A percentile compares a stretch with the other conserved stretches of the same genome.
Conservation (phyloP, 2,888 invertebrate species). For the Heliconius charithonia region DNA sequence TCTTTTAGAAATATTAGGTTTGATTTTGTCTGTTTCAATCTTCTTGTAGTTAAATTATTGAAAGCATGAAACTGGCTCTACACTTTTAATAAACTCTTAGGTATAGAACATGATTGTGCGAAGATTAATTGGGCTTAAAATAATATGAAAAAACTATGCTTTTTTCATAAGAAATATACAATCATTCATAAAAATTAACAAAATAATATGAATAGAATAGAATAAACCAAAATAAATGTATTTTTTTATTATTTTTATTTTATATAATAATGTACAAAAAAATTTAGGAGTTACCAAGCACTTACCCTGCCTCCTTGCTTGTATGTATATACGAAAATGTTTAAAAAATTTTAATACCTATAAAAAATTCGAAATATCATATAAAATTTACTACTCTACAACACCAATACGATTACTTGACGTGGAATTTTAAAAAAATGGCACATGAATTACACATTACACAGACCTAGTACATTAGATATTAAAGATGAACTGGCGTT, state of each 20-base stretch:
- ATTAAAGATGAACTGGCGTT: too few species aligned
- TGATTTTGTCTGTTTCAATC: too few species aligned
- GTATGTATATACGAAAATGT: background rate
- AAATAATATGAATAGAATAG: too few species aligned
- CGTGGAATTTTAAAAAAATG: background rate
- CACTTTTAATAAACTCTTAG: too few species aligned
- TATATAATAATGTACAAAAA: background rate
- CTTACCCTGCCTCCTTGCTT: background rate
- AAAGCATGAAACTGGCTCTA: too few species aligned
- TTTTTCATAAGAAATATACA: too few species aligned
- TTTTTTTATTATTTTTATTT: too few species aligned
- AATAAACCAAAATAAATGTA: too few species aligned
- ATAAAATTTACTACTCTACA: constrained; percentile 1
- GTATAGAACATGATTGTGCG: too few species aligned
- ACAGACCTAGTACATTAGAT: background rate
- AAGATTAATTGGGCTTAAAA: background rate
- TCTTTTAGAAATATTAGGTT: too few species aligned
- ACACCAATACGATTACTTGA: background rate
- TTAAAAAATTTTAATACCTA: background rate
- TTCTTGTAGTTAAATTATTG: too few species aligned
- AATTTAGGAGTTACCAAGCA: background rate
- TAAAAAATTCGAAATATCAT: background rate
- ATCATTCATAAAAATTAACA: too few species aligned
- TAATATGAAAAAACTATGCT: background rate
- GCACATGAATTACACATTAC: background rate